Percentiles rank a stretch among this genome's conserved stretches.
phyloP scores from a whole-genome alignment of 1,140 invertebrate genomes.

The Uloborus diversus region DNA sequence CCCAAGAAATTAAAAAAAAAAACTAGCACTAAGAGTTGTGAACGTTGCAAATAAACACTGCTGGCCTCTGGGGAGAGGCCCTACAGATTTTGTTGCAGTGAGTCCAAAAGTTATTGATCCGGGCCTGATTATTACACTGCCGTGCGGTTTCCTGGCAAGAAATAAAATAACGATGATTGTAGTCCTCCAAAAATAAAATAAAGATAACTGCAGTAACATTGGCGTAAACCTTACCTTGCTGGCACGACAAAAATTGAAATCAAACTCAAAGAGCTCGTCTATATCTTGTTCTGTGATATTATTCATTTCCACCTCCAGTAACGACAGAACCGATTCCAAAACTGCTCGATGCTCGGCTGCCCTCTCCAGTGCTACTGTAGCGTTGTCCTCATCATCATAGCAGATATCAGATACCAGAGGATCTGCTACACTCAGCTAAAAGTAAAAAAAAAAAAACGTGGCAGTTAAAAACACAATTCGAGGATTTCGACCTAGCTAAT shows the following conservation, averaged over 20 bases:
- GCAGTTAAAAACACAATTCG: background rate
- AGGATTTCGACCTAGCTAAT: too few species aligned
- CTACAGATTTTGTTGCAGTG: too few species aligned
- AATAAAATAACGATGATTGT: too few species aligned
- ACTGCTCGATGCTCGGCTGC: slow-evolving; percentile 2
- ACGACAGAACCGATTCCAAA: slow-evolving; percentile 6
- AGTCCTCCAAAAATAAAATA: too few species aligned
- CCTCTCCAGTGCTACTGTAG: background rate
- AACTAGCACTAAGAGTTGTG: too few species aligned
- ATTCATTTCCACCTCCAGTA: slow-evolving; percentile 2
- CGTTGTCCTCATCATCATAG: background rate
- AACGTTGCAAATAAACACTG: too few species aligned
- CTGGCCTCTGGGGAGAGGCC: too few species aligned
- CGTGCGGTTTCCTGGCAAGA: too few species aligned
- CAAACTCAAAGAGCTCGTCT: slow-evolving; percentile 21
- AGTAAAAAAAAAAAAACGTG: background rate
- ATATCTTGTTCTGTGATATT: slow-evolving; percentile 12
- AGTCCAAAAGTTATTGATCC: too few species aligned
- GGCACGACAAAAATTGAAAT: slow-evolving; percentile 30
- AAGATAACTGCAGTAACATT: too few species aligned
- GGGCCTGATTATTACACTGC: too few species aligned
- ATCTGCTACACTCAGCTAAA: background rate
- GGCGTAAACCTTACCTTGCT: slow-evolving; percentile 12
- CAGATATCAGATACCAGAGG: slow-evolving; percentile 7
- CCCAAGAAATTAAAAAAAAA: too few species aligned